A percentile compares a stretch with the other conserved stretches of the same genome.
Evolutionary conservation across 1,140 invertebrate genomes (phyloP).

Genomic region (Sweltsa coloradensis): DNA sequence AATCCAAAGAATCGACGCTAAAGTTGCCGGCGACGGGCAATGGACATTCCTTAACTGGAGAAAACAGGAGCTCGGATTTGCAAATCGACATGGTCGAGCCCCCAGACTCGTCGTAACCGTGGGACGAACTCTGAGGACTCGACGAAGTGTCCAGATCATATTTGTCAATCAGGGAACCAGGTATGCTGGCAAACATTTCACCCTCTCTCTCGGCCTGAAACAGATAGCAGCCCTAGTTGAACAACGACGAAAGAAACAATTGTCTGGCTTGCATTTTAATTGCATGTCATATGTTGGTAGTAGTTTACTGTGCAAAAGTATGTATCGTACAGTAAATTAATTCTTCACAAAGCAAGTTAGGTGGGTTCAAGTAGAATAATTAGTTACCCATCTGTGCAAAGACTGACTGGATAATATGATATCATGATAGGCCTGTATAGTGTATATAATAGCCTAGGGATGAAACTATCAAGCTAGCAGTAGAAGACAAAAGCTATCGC

Average conservation of each 20-base stretch:
- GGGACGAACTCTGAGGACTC: conserved; percentile 39
- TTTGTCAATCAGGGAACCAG: conserved; percentile 66
- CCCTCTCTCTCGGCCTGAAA: conserved; percentile 48
- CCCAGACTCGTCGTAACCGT: conserved; percentile 31
- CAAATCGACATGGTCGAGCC: conserved; percentile 72
- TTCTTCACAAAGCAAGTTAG: no score
- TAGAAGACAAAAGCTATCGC: no score
- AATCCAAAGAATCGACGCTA: conserved; percentile 82
- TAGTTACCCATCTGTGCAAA: no score
- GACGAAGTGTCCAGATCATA: conserved; percentile 64
- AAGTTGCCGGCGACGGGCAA: conserved; percentile 56
- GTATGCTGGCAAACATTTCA: conserved; percentile 70
- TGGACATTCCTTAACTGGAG: conserved; percentile 72
- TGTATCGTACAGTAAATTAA: neutral
- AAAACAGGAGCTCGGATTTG: conserved; percentile 80
- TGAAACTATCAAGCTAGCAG: no score
- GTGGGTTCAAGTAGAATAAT: no score
- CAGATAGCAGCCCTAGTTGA: conserved; percentile 1
- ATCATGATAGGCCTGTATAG: no score
- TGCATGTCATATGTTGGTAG: no score
- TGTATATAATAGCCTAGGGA: no score
- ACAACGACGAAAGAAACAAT: conserved; percentile 4
- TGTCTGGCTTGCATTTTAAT: no score
- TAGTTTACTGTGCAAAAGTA: neutral
- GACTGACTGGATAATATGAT: no score